These are phyloP conservation scores for Ceyx melanurus DNA, from an alignment of 2,113 vertebrate species.

Conservation along the genomic window DNA sequence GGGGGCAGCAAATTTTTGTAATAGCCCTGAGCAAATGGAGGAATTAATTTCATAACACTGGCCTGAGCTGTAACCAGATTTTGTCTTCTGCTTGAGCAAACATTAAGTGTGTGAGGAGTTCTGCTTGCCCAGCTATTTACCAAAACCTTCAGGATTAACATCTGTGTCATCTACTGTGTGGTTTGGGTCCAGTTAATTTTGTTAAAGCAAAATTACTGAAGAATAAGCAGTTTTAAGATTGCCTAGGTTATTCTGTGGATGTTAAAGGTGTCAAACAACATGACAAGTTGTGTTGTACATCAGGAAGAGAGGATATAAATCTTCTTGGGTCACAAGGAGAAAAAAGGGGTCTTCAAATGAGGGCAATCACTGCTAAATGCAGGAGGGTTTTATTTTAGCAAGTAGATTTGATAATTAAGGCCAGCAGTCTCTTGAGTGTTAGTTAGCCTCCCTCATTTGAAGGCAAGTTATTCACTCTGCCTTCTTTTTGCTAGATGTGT, in stretches of 20 bases:
- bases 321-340: neutral
- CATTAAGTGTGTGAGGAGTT: neutral
- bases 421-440: neutral
- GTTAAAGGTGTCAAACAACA: neutral
- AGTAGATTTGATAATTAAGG: conserved; percentile 39
- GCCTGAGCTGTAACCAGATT: neutral
- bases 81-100: neutral
- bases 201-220: neutral
- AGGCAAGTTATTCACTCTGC: neutral
- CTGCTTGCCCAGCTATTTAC: neutral
- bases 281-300: neutral
- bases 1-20: neutral
- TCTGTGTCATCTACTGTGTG: neutral
- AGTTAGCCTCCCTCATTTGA: neutral
- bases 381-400: conserved; percentile 40
- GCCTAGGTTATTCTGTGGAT: neutral
- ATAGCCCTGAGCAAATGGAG: neutral
- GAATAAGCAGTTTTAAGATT: neutral
- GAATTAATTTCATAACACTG: neutral
- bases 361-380: neutral
- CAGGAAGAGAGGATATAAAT: neutral
- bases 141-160: neutral
- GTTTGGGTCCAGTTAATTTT: neutral
- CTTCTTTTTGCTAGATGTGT: neutral
- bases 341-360: neutral